phyloP scores from a whole-genome alignment of 2,888 invertebrate genomes.

The Carterocephalus palaemon region DNA sequence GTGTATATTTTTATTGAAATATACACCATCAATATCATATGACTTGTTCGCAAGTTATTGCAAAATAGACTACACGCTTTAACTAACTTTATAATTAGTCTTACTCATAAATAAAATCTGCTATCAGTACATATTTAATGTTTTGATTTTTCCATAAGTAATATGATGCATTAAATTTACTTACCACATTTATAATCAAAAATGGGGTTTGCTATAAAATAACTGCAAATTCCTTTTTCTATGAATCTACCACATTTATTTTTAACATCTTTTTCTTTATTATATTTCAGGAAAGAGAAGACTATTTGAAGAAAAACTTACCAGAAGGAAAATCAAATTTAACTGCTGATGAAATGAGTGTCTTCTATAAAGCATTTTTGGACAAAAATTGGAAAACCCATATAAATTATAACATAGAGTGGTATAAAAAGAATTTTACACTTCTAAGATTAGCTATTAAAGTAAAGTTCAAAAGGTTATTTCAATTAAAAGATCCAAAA shows the following conservation, averaged over 20 bases:
- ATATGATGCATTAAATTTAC: too few species aligned
- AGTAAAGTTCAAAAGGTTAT: conserved; percentile 71
- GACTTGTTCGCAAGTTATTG: too few species aligned
- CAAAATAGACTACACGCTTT: too few species aligned
- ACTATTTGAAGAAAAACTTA: conserved; percentile 72
- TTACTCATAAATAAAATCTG: too few species aligned
- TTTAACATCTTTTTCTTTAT: conserved; percentile 20
- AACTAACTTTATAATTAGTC: too few species aligned
- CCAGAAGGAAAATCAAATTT: conserved; percentile 75
- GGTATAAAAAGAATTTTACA: conserved; percentile 88
- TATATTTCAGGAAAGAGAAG: conserved; percentile 75
- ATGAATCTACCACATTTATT: neutral
- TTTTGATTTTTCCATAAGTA: too few species aligned
- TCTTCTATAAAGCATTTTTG: conserved; percentile 91
- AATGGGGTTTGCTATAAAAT: too few species aligned
- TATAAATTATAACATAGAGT: conserved; percentile 86
- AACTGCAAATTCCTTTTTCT: too few species aligned
- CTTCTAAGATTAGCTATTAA: conserved; percentile 81
- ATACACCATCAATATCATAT: too few species aligned
- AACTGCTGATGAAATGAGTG: conserved; percentile 91
- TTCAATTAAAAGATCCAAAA: conserved; percentile 51
- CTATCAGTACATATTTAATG: too few species aligned
- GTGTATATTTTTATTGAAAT: too few species aligned
- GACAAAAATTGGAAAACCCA: conserved; percentile 89
- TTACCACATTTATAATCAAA: too few species aligned